Evolutionary conservation across 2,888 invertebrate species (phyloP).

Genomic region (Stictocephala bisonia): DNA sequence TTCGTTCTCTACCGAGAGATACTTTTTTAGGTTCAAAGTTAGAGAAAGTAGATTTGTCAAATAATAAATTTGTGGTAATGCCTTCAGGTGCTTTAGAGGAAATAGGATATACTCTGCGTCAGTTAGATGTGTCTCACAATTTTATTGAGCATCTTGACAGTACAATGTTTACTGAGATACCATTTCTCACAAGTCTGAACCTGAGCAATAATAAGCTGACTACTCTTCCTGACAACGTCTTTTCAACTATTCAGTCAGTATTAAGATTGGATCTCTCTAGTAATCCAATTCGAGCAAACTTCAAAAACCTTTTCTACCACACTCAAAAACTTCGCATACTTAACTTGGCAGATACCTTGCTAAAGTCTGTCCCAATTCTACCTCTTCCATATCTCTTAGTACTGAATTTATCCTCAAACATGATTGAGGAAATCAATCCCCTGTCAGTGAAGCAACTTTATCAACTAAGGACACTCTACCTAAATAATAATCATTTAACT

Average conservation of each 20-base stretch:
- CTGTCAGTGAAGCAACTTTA: slow-evolving; percentile 71
- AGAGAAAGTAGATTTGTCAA: slow-evolving; percentile 82
- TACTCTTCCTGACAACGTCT: slow-evolving; percentile 89
- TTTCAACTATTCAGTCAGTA: slow-evolving; percentile 81
- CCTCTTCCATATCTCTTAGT: slow-evolving; percentile 80
- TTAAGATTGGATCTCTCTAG: slow-evolving; percentile 83
- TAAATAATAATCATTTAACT: slow-evolving; percentile 81
- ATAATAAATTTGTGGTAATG: slow-evolving; percentile 80
- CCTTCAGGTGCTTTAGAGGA: slow-evolving; percentile 82
- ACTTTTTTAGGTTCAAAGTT: slow-evolving; percentile 82
- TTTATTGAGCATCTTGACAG: slow-evolving; percentile 88
- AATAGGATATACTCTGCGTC: slow-evolving; percentile 81
- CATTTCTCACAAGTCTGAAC: slow-evolving; percentile 81
- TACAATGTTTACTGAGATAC: slow-evolving; percentile 85
- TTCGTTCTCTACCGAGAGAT: slow-evolving; percentile 80
- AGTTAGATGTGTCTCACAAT: slow-evolving; percentile 82
- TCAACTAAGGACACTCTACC: slow-evolving; percentile 77
- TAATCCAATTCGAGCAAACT: slow-evolving; percentile 84
- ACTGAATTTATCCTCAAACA: slow-evolving; percentile 84
- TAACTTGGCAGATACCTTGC: slow-evolving; percentile 80
- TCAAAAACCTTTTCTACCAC: slow-evolving; percentile 88
- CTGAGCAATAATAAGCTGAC: slow-evolving; percentile 84
- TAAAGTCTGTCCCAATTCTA: slow-evolving; percentile 80
- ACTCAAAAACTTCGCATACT: slow-evolving; percentile 83
- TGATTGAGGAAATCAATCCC: slow-evolving; percentile 75